Base-by-base conservation (phyloP, 2,113 vertebrate genomes). In the Eidolon helvum region DNA sequence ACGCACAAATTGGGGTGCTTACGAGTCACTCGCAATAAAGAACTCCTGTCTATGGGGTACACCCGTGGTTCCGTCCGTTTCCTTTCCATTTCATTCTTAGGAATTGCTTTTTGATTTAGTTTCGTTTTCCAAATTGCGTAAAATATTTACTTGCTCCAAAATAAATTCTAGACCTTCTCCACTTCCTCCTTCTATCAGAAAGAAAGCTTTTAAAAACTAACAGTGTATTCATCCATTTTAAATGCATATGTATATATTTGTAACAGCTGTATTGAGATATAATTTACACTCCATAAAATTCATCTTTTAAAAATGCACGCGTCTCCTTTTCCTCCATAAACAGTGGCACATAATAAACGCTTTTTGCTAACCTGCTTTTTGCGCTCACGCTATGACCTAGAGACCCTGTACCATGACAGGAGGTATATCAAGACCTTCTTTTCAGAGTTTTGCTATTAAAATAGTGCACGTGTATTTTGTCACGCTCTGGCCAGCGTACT, bases 71-170 rank as follows among this genome's bases (percentile, higher is more conserved):
- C 10, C 21, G 4, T 50, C 21, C 19, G n/a, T 43, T 59, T 87
- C 69, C 69, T 74, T 61, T 55, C 77, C 30, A 45, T 77, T 61
- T 24, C 28, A 24, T 43, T 90, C 65, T 66, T 61, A 66, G 57
- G 22, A 84, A 79, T 85, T 65, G 28, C 28, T 57, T 71, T 79
- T 88, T 50, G 1, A 65, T 83, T 87, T 74, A 74, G 35, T 78
- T 65, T 72, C 91, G 24, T 45, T 45, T 45, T 45, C 65, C 66
- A n/a, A 83, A 15, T 71, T 57, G 48, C 30, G 5, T 72, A 43
- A 84, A 84, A 66, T 50, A 78, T 45, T 26, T 78, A 50, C 43
- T 88, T n/a, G 26, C 55, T 66, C n/a, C 43, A 40, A 82, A 87
- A 69, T 69, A 82, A 86, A 68, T 30, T 75, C 61, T 71, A 12